These are phyloP conservation scores for Sterna hirundo DNA, from an alignment of 2,113 vertebrate genomes.

Conservation along the genomic window DNA sequence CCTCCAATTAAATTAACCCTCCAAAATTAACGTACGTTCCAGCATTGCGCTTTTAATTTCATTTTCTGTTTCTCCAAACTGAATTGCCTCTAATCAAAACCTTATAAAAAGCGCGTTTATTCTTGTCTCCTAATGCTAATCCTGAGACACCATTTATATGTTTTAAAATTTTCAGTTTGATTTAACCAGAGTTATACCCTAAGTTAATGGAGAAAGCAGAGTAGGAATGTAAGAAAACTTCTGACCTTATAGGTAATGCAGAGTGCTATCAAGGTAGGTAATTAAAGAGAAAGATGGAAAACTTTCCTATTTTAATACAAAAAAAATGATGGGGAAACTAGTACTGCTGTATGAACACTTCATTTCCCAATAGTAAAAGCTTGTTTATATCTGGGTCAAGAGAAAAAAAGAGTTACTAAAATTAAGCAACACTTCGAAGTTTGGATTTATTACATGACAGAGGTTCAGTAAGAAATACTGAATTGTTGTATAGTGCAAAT, in stretches of 20 bases:
- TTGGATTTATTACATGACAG: not conserved
- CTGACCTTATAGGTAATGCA: not conserved
- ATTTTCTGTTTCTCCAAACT: not conserved
- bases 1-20: not conserved
- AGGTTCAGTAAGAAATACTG: not conserved
- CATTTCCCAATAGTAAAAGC: constrained; percentile 8
- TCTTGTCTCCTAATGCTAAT: not conserved
- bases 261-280: not conserved
- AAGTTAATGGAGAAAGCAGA: not conserved
- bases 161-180: not conserved
- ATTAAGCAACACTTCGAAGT: not conserved
- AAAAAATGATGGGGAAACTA: not conserved
- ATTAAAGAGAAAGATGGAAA: not conserved
- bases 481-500: not conserved
- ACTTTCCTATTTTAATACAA: not conserved
- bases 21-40: not conserved
- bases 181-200: not conserved
- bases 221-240: not conserved
- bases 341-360: not conserved
- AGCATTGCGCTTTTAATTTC: not conserved
- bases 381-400: constrained; percentile 21
- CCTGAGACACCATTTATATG: not conserved
- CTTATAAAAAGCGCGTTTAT: not conserved
- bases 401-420: not conserved
- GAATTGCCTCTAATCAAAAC: not conserved